Conservation (phyloP, 1,140 invertebrate genomes). For the Sycophaga agraensis region DNA sequence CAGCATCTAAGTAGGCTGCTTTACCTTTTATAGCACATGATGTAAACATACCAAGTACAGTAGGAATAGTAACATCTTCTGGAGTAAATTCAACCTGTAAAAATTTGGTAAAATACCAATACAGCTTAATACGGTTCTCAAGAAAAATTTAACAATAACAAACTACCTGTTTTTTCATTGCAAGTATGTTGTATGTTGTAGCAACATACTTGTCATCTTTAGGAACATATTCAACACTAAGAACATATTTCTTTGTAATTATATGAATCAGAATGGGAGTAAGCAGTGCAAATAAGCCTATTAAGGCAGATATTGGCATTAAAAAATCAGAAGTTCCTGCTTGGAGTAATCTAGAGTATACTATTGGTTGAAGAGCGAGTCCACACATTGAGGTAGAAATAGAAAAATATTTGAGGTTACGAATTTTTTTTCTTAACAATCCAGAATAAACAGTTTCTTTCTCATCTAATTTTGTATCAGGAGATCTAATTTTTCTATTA, state of each 20-base stretch:
- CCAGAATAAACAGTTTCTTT: conserved; percentile 65
- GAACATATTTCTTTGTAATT: conserved; percentile 85
- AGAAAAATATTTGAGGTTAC: conserved; percentile 78
- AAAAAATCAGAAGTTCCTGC: too few relatives aligned
- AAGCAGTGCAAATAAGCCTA: conserved; percentile 78
- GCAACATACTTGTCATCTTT: conserved; percentile 67
- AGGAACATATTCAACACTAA: conserved; percentile 70
- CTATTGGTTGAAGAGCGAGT: conserved; percentile 70
- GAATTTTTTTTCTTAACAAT: conserved; percentile 66
- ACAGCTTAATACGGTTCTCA: too few relatives aligned
- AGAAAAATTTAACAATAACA: neutral
- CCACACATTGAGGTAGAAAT: conserved; percentile 72
- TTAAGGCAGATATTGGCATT: conserved; percentile 65
- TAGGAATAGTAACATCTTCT: conserved; percentile 76
- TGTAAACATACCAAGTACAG: conserved; percentile 80
- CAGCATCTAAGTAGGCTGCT: conserved; percentile 76
- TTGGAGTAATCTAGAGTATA: conserved; percentile 70
- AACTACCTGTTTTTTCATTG: conserved; percentile 35
- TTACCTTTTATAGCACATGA: conserved; percentile 69
- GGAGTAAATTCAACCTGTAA: conserved; percentile 73
- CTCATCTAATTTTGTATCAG: too few relatives aligned
- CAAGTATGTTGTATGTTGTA: conserved; percentile 69
- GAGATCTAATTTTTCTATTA: too few relatives aligned
- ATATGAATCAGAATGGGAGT: conserved; percentile 82
- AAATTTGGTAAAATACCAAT: too few relatives aligned